A percentile compares a stretch with the other conserved stretches of the same genome.
These are phyloP conservation scores for Littorina saxatilis DNA, from an alignment of 1,140 invertebrate genomes.

Conservation along the genomic window DNA sequence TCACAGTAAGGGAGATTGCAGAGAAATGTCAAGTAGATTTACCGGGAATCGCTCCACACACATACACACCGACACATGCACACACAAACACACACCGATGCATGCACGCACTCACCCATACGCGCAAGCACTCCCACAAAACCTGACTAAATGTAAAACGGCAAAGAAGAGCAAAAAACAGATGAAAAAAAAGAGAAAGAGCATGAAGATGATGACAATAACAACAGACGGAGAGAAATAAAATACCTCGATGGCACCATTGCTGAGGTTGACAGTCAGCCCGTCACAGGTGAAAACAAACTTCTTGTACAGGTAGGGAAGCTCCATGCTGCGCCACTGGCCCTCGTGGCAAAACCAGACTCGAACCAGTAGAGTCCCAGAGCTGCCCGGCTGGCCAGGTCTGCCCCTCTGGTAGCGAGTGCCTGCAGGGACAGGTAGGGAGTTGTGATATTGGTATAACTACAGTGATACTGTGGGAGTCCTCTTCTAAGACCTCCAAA, in stretches of 20 bases:
- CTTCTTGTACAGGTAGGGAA: slow-evolving; percentile 32
- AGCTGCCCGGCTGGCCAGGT: slow-evolving; percentile 54
- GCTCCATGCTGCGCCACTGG: neutral
- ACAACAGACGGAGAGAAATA: no score
- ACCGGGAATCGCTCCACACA: no score
- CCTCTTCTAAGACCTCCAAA: no score
- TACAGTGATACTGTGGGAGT: no score
- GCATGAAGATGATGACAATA: no score
- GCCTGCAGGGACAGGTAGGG: slow-evolving; percentile 35
- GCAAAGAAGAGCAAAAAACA: neutral
- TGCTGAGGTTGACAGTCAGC: slow-evolving; percentile 29
- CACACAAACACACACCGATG: no score
- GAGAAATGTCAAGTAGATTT: no score
- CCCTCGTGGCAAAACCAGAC: slow-evolving; percentile 38
- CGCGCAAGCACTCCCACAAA: neutral
- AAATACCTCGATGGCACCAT: neutral
- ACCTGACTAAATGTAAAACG: neutral
- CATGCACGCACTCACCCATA: neutral
- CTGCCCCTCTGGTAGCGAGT: slow-evolving; percentile 43
- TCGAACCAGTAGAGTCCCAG: slow-evolving; percentile 54
- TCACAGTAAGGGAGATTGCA: no score
- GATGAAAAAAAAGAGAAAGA: neutral
- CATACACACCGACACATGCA: no score
- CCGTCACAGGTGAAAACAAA: slow-evolving; percentile 29
- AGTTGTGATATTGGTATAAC: no score